These are phyloP conservation scores for Rhopilema esculentum DNA, from an alignment of 30 jellyfish, hydroid and myxozoan genomes.

Conservation along the genomic window DNA sequence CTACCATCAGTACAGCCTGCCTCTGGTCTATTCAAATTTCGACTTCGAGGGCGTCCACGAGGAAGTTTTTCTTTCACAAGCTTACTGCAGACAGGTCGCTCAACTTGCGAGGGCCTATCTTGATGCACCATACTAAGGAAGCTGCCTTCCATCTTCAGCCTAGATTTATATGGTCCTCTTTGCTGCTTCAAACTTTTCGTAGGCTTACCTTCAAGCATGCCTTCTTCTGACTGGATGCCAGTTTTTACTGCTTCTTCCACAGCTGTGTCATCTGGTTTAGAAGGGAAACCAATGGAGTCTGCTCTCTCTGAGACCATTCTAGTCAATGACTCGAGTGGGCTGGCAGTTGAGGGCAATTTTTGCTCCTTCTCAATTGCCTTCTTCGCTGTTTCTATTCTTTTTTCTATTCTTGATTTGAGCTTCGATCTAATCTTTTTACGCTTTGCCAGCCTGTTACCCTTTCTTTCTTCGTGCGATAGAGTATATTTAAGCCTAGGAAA, in stretches of 20 bases:
- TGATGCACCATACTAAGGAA: conserved; percentile 91
- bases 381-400: neutral
- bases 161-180: conserved; percentile 44
- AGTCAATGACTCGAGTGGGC: conserved; percentile 55
- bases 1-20: neutral
- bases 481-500: conserved; percentile 60
- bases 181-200: conserved; percentile 25
- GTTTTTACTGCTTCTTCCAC: neutral
- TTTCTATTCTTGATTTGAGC: neutral
- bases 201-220: conserved; percentile 6
- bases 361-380: conserved; percentile 3
- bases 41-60: conserved; percentile 32
- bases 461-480: conserved; percentile 68
- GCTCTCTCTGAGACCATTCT: conserved; percentile 47
- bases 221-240: neutral
- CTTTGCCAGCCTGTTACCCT: conserved; percentile 43
- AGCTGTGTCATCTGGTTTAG: neutral
- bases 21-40: neutral
- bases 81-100: conserved; percentile 50
- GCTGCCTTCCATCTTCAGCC: conserved; percentile 15
- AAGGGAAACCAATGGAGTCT: neutral
- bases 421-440: conserved; percentile 23
- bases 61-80: conserved; percentile 36
- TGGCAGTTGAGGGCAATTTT: neutral
- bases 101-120: conserved; percentile 85